These are phyloP conservation scores for Panulirus ornatus DNA, from an alignment of 1,140 invertebrate species.

Conservation along the genomic window DNA sequence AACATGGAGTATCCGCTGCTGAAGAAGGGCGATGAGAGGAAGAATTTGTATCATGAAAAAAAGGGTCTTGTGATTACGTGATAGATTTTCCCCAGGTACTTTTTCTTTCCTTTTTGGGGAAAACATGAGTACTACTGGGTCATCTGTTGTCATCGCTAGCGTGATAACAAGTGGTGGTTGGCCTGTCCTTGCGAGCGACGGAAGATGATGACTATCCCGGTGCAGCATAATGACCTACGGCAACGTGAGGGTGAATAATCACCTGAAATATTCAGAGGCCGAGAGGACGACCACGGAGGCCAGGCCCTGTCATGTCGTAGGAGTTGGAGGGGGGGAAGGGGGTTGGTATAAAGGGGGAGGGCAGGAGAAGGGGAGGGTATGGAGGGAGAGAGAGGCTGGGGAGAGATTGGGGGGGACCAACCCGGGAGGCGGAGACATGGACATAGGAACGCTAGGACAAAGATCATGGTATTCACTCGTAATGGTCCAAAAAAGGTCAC, in stretches of 20 bases:
- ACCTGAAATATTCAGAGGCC: neutral
- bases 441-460: conserved; percentile 8
- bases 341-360: neutral
- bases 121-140: too few relatives aligned
- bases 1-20: conserved; percentile 11
- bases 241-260: neutral
- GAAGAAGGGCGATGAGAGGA: neutral
- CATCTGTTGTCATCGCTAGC: too few relatives aligned
- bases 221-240: neutral
- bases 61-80: neutral
- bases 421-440: neutral
- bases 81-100: too few relatives aligned
- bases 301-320: neutral
- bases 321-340: neutral
- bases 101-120: too few relatives aligned
- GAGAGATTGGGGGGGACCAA: neutral
- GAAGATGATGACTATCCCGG: neutral
- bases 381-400: neutral
- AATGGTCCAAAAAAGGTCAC: conserved; percentile 54
- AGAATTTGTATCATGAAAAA: neutral
- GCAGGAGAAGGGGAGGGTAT: neutral
- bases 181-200: too few relatives aligned
- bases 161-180: too few relatives aligned
- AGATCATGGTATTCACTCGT: conserved; percentile 44
- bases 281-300: neutral